Conservation (phyloP, 2,888 invertebrate species). For the Melanostoma mellinum region DNA sequence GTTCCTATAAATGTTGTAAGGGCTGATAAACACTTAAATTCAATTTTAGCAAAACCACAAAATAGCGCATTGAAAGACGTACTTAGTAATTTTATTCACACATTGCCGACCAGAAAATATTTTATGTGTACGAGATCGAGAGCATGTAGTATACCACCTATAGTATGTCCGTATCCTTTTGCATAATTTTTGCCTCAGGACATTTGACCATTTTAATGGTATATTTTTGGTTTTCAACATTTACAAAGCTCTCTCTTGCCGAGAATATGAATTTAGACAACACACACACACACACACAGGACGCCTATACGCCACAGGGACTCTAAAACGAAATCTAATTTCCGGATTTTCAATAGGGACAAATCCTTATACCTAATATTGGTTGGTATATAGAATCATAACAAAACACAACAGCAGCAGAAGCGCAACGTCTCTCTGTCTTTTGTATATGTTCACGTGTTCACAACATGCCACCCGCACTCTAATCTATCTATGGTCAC, state of each 20-base stretch:
- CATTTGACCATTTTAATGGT: conserved; percentile 46
- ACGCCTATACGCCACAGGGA: conserved; percentile 41
- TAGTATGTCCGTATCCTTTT: too few relatives aligned
- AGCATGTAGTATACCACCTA: too few relatives aligned
- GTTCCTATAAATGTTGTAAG: not conserved
- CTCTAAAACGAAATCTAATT: conserved; percentile 67
- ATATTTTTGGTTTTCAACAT: conserved; percentile 17
- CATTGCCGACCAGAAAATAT: conserved; percentile 15
- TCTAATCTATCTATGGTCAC: conserved; percentile 35
- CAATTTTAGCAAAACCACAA: conserved; percentile 45
- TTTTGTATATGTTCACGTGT: not conserved
- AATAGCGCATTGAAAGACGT: conserved; percentile 44
- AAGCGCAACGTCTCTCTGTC: conserved; percentile 3
- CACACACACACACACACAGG: not conserved
- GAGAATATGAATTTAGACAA: conserved; percentile 64
- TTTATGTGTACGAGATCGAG: not conserved
- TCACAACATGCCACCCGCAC: not conserved
- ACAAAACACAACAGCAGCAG: conserved; percentile 4
- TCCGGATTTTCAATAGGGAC: conserved; percentile 65
- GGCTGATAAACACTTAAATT: conserved; percentile 37
- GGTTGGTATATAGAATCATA: not conserved
- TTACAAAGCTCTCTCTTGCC: not conserved
- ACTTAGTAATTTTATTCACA: conserved; percentile 46
- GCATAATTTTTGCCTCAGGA: conserved; percentile 4
- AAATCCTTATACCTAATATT: conserved; percentile 45